Evolutionary conservation across 2,113 vertebrate species (phyloP).

Genomic region (Telmatochromis sp.): DNA sequence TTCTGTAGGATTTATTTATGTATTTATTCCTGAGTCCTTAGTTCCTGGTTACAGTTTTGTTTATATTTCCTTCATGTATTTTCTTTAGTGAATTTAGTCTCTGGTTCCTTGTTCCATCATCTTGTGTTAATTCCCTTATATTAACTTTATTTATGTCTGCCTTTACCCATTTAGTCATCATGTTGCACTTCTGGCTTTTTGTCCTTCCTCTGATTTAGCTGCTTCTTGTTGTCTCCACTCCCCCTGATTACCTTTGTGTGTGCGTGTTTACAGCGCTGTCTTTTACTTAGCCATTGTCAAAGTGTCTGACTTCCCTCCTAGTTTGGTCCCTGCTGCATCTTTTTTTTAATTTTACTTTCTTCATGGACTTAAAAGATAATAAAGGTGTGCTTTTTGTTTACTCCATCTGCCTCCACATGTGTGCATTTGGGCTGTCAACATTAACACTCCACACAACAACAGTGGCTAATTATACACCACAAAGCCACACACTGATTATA

Average conservation of each 20-base stretch:
- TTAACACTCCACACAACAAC: background rate
- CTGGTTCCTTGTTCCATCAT: background rate
- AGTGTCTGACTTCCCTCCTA: background rate
- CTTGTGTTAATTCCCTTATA: background rate
- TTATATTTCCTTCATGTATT: background rate
- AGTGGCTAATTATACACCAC: background rate
- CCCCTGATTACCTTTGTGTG: background rate
- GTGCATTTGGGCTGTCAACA: background rate
- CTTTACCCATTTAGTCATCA: background rate
- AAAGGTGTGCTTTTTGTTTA: background rate
- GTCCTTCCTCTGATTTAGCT: background rate
- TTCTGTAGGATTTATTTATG: background rate
- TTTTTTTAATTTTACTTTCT: fast-evolving
- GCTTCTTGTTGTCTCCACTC: background rate
- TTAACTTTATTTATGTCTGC: background rate
- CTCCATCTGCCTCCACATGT: background rate
- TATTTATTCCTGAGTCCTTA: background rate
- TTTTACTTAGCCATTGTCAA: background rate
- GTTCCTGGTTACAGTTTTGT: background rate
- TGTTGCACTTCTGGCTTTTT: background rate
- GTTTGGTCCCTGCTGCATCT: background rate
- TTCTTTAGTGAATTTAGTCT: background rate
- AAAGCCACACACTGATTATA: background rate
- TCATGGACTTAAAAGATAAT: background rate
- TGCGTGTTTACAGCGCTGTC: background rate